Evolutionary conservation across 2,113 vertebrate genomes (phyloP), one percentile per base, ranked within the genome.

Genomic region (Gnathonemus longibarbis): DNA sequence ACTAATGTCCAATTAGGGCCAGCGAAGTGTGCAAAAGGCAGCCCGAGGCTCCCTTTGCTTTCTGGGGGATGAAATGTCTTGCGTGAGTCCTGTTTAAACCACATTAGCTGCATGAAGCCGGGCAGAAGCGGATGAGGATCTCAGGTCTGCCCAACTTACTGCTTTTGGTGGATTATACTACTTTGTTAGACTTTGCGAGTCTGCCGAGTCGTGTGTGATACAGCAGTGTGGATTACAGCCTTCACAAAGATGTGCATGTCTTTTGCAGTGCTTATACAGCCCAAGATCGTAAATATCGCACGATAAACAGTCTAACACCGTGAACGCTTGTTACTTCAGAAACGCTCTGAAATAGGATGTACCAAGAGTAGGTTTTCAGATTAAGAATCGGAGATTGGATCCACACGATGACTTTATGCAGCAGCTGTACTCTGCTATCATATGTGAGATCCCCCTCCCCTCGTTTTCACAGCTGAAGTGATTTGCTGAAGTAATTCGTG

Each of bases 1-100:
- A 88, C 70, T 88, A 90, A 77, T 70, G 48, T 88, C 50, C 35
- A 77, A 90, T 90, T 90, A 90, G 46, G 53, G 84, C 21, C 84
- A 85, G 53, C 3, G 3, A 86, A 62, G 39, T 11, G 84, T 42
- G 42, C 15, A 46, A 80, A 21, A 53, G 24, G 49, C 24, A 45
- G 50, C 31, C 21, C 15, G 10, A 49, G 62, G 21, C 46, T 45
- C 70, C 66, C 45, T 48, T 17, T n/a, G 49, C 21, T n/a, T 62
- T 62, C 35, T 27, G 6, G 11, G 31, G 56, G 46, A 48, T 87
- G 56, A 87, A 66, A 50, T 84, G 45, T 90, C 31, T 49, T 27
- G 15, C 7, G 21, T 42, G 24, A 17, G 17, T 89, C 42, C n/a
- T 27, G 19, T 87, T 74, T 87, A 70, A 70, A 70, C 48, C 27